Evolutionary conservation across 2,888 invertebrate genomes (phyloP).

Genomic region (Ophion costatus): DNA sequence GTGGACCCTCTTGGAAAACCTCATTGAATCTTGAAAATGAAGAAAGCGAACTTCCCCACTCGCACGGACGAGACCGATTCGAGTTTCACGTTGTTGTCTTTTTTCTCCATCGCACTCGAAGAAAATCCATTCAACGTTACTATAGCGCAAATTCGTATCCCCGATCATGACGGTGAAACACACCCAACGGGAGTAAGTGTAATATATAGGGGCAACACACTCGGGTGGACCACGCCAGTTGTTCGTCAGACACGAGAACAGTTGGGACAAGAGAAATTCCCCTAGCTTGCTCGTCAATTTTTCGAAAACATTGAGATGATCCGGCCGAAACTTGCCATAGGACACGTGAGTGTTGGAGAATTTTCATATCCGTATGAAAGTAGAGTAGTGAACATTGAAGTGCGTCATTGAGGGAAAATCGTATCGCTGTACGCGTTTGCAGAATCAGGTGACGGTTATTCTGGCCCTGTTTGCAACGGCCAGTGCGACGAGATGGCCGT

Average conservation of each 20-base stretch:
- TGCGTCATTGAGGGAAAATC: neutral
- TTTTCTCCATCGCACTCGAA: conserved; percentile 45
- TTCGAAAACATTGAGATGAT: conserved; percentile 14
- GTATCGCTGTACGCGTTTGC: conserved; percentile 40
- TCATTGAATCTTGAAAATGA: conserved; percentile 60
- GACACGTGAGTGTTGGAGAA: conserved; percentile 71
- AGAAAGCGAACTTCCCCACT: conserved; percentile 63
- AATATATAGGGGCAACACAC: conserved; percentile 76
- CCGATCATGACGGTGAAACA: conserved; percentile 37
- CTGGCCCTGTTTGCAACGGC: conserved; percentile 36
- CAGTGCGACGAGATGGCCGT: conserved; percentile 41
- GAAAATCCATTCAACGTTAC: conserved; percentile 48
- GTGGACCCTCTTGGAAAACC: conserved; percentile 63
- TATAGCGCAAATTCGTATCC: conserved; percentile 42
- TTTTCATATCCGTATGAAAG: conserved; percentile 6
- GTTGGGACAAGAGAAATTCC: conserved; percentile 38
- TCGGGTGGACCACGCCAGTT: conserved; percentile 71
- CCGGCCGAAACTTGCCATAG: conserved; percentile 70
- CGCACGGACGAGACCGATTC: conserved; percentile 21
- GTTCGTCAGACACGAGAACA: conserved; percentile 51
- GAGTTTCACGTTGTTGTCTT: conserved; percentile 47
- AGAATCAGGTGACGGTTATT: conserved; percentile 47
- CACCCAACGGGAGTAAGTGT: conserved; percentile 63
- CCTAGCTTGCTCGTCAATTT: neutral
- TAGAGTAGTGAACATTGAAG: conserved; percentile 25